Base-by-base conservation (phyloP, 1,140 invertebrate species). In the Eupristina koningsbergeri region DNA sequence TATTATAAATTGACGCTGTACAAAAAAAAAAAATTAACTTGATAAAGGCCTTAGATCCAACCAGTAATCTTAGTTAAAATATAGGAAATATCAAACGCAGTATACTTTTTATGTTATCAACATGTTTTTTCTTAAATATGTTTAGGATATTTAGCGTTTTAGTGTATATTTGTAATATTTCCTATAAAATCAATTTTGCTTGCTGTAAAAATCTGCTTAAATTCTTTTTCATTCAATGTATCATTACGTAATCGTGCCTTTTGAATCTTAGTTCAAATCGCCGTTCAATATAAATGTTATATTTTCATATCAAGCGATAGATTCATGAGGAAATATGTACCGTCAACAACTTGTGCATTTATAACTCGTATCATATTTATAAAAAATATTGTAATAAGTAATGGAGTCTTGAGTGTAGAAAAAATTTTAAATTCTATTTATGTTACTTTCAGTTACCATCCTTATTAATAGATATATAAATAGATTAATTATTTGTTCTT, bases 11-110 rank as follows among this genome's bases (percentile, higher is more conserved):
- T 71, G 22, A 3, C 41, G 39, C 3, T 22, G 26, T 69, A 41
- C 3, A 71, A 41, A 31, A 41, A 67, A 36, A 26, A 71, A 67
- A 36, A 26, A 71, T n/a, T 71, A 41, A 6, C 67, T 41, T 15
- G 41, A n/a, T n/a, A 8, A 8, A 0, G 15, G 29, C 26, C 22
- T 8, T 17, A 36, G 9, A n/a, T 36, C 29, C 9, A 22, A 67
- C 64, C 17, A n/a, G 36, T 41, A n/a, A 71, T 71, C 41, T 71
- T n/a, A 39, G 36, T 8, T 71, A 26, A 71, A 71, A 71, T 71
- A 9, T 39, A 69, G 1, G 22, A 8, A 41, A 45, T 7, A 71
- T 39, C 19, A 41, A 71, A n/a, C n/a, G 5, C 0, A 3, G 29
- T n/a, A n/a, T n/a, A n/a, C n/a, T n/a, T 36, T n/a, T 45, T n/a